Percentiles rank a stretch among this genome's conserved stretches.
Conservation (phyloP, 2,888 invertebrate genomes). For the Stegophylla sp. region DNA sequence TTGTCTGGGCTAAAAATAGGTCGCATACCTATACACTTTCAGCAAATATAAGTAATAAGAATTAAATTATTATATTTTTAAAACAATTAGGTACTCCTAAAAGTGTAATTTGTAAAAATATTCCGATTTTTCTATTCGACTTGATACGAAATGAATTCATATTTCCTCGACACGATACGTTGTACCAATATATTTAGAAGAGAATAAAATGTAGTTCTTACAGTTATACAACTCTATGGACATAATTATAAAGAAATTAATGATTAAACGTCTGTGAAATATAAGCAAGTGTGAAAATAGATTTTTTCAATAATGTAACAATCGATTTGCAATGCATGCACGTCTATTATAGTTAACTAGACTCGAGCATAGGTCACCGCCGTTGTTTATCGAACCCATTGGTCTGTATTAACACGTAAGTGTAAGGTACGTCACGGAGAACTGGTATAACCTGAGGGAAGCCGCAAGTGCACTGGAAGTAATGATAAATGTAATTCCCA, state of each 20-base stretch:
- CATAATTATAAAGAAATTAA: background rate
- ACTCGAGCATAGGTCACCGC: slow-evolving; percentile 33
- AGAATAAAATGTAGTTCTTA: background rate
- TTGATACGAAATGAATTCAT: too few species aligned
- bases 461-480: background rate
- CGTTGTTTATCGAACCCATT: background rate
- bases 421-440: slow-evolving; percentile 27
- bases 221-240: background rate
- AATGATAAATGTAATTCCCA: slow-evolving; percentile 43
- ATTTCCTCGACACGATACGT: background rate
- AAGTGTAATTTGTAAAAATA: too few species aligned
- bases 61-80: too few species aligned
- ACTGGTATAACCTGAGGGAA: slow-evolving; percentile 22
- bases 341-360: background rate
- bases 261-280: too few species aligned
- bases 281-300: background rate
- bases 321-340: slow-evolving; percentile 1
- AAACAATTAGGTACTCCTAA: too few species aligned
- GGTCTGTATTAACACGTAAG: slow-evolving; percentile 12
- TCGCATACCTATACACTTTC: too few species aligned
- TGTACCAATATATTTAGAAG: too few species aligned
- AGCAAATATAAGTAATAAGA: too few species aligned
- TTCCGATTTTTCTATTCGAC: too few species aligned
- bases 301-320: background rate
- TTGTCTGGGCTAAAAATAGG: background rate